These are phyloP conservation scores for Luperina nickerlii DNA, from an alignment of 2,888 invertebrate species.

Conservation along the genomic window DNA sequence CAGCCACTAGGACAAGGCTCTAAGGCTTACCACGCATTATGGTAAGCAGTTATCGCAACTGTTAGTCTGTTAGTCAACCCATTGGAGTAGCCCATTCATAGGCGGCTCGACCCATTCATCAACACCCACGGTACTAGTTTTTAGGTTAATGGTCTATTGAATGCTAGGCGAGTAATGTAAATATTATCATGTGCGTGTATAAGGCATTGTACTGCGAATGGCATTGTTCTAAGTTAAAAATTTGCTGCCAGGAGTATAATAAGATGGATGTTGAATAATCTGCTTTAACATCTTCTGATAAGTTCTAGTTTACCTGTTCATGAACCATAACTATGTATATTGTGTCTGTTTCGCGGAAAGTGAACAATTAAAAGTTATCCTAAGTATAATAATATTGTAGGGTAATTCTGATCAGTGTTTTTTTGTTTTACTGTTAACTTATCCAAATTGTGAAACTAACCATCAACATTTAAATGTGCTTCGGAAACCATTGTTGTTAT, in stretches of 20 bases:
- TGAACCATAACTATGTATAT: too few species aligned
- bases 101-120: slow-evolving; percentile 59
- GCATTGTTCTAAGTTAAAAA: background rate
- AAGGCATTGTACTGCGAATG: background rate
- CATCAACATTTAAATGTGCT: background rate
- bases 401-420: too few species aligned
- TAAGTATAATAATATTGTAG: background rate
- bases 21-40: slow-evolving; percentile 63
- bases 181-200: slow-evolving; percentile 1
- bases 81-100: slow-evolving; percentile 54
- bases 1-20: slow-evolving; percentile 61
- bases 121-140: slow-evolving; percentile 56
- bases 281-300: background rate
- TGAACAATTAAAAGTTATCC: background rate
- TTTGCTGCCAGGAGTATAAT: background rate
- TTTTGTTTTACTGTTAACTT: background rate
- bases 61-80: slow-evolving; percentile 35
- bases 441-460: background rate
- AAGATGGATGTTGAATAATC: background rate
- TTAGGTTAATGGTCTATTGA: slow-evolving; percentile 26
- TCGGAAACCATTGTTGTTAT: background rate
- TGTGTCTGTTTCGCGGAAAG: too few species aligned
- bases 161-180: slow-evolving; percentile 41
- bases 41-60: slow-evolving; percentile 53
- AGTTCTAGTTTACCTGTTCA: background rate